Conservation (phyloP, 1,140 invertebrate genomes). For the Sogatella furcifera region DNA sequence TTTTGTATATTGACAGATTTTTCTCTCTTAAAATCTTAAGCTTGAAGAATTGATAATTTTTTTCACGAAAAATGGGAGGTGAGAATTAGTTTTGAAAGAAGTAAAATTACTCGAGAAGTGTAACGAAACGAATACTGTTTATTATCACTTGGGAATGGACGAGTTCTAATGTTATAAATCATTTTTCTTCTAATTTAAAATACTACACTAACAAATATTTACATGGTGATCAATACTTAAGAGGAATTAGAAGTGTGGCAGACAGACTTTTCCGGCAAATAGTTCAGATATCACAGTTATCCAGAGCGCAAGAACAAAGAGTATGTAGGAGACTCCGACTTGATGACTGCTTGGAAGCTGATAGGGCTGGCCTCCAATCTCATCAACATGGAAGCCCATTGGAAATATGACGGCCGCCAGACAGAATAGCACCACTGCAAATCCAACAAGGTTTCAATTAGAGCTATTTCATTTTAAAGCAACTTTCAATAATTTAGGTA, state of each 20-base stretch:
- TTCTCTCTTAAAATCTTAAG: too few relatives aligned
- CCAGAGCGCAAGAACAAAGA: conserved; percentile 90
- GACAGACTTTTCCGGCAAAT: conserved; percentile 94
- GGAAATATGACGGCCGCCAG: conserved; percentile 92
- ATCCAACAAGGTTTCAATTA: background rate
- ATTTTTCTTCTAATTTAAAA: too few relatives aligned
- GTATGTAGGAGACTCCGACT: conserved; percentile 91
- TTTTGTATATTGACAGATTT: too few relatives aligned
- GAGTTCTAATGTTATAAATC: too few relatives aligned
- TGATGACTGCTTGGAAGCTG: conserved; percentile 91
- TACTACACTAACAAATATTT: too few relatives aligned
- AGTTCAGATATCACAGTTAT: conserved; percentile 92
- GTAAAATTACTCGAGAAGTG: too few relatives aligned
- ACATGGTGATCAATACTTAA: too few relatives aligned
- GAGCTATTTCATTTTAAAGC: background rate
- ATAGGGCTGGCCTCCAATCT: conserved; percentile 91
- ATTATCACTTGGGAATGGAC: too few relatives aligned
- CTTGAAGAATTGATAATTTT: too few relatives aligned
- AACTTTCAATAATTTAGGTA: background rate
- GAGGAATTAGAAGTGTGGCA: conserved; percentile 73
- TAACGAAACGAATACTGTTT: too few relatives aligned
- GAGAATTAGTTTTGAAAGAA: too few relatives aligned
- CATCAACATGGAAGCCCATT: conserved; percentile 88
- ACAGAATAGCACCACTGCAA: conserved; percentile 87
- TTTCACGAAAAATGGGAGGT: too few relatives aligned